phyloP scores from a whole-genome alignment of 2,113 vertebrate genomes.

The Leucopternis melanops region DNA sequence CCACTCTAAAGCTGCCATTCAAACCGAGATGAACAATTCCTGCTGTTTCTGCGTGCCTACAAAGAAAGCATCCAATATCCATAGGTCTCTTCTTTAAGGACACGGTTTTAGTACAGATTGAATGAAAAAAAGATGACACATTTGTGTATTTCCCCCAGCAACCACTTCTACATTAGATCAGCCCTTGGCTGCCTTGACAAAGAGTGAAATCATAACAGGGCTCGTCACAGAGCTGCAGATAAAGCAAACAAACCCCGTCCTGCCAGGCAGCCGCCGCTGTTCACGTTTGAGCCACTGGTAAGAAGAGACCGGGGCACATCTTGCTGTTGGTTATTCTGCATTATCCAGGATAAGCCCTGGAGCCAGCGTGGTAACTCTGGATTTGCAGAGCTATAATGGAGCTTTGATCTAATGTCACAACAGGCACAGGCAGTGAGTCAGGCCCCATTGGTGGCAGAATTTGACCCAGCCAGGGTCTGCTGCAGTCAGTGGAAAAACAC shows the following conservation, averaged over 20 bases:
- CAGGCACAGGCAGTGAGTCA: background rate
- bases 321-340: background rate
- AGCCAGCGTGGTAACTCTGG: background rate
- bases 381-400: background rate
- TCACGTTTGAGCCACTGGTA: accelerated
- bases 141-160: background rate
- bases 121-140: background rate
- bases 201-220: background rate
- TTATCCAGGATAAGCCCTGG: background rate
- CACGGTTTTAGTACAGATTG: background rate
- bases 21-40: background rate
- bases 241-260: background rate
- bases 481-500: background rate
- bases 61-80: background rate
- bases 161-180: background rate
- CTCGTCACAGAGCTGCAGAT: background rate
- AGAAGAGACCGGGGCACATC: background rate
- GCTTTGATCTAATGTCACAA: background rate
- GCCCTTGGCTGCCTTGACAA: background rate
- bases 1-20: background rate
- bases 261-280: background rate
- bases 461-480: background rate
- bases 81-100: background rate
- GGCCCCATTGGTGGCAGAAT: background rate
- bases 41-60: background rate